phyloP scores from a whole-genome alignment of 2,888 invertebrate genomes.

The Cremastinae sp. region DNA sequence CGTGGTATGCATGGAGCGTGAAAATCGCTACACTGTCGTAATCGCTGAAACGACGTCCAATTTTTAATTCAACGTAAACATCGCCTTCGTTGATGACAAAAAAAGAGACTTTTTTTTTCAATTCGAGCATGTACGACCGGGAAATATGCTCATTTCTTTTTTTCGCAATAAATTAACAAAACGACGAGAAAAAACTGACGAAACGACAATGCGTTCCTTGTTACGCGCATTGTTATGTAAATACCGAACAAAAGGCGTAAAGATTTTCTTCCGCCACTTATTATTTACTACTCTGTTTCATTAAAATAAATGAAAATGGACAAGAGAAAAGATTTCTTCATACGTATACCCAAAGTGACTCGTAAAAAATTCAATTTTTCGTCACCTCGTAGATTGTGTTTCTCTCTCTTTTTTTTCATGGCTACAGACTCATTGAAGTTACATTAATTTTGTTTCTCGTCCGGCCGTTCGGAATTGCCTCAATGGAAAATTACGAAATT shows the following conservation, averaged over 20 bases:
- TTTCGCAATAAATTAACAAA: too few relatives aligned
- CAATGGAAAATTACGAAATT: not conserved
- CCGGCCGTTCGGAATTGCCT: not conserved
- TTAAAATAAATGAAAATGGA: constrained; percentile 7
- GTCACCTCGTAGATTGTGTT: too few relatives aligned
- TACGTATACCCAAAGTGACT: too few relatives aligned
- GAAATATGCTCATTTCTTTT: too few relatives aligned
- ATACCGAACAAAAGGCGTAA: not conserved
- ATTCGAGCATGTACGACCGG: not conserved
- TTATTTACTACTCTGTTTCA: constrained; percentile 2
- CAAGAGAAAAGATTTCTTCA: too few relatives aligned
- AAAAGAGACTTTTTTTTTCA: too few relatives aligned
- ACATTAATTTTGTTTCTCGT: too few relatives aligned
- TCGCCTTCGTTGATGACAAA: too few relatives aligned
- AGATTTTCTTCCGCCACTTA: not conserved
- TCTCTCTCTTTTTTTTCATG: too few relatives aligned
- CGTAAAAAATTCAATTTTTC: too few relatives aligned
- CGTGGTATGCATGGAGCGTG: constrained; percentile 36
- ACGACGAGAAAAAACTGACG: constrained; percentile 1
- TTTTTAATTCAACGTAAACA: constrained; percentile 5
- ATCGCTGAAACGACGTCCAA: constrained; percentile 43
- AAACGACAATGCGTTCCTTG: not conserved
- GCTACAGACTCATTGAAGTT: too few relatives aligned
- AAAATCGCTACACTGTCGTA: constrained; percentile 52
- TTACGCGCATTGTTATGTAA: not conserved